Conservation (phyloP, 2,113 vertebrate species). For the Plecturocebus donacophilus region DNA sequence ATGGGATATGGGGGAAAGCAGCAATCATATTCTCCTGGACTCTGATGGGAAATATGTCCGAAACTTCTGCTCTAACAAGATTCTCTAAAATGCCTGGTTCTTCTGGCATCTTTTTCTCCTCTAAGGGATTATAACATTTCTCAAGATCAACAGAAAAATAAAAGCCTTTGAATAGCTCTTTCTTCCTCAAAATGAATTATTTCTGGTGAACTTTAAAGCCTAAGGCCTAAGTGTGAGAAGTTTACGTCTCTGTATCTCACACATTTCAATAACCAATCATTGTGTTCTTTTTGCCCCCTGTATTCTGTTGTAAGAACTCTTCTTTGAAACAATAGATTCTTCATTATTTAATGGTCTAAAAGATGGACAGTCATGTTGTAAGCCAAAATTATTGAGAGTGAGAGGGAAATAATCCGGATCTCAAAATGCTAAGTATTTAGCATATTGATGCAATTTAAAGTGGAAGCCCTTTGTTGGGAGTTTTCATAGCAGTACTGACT, state of each 20-base stretch:
- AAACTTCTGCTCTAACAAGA: not conserved
- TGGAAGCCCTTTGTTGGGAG: not conserved
- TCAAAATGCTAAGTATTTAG: not conserved
- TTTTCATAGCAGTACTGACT: not conserved
- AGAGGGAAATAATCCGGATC: not conserved
- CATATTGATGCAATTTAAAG: not conserved
- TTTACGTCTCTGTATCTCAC: not conserved
- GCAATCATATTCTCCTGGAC: not conserved
- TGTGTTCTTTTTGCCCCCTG: not conserved
- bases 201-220: slow-evolving; percentile 2
- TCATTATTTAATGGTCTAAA: not conserved
- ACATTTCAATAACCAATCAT: not conserved
- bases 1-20: no score
- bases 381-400: not conserved
- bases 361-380: not conserved
- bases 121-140: not conserved
- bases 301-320: not conserved
- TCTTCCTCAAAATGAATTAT: not conserved
- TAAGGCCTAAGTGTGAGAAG: not conserved
- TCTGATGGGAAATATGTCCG: not conserved
- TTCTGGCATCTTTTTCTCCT: not conserved
- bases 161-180: not conserved
- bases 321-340: not conserved
- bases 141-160: not conserved
- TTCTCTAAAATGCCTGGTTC: not conserved